These are phyloP conservation scores for Fistularia commersonii DNA, from an alignment of 2,797 vertebrate genomes.

Conservation along the genomic window DNA sequence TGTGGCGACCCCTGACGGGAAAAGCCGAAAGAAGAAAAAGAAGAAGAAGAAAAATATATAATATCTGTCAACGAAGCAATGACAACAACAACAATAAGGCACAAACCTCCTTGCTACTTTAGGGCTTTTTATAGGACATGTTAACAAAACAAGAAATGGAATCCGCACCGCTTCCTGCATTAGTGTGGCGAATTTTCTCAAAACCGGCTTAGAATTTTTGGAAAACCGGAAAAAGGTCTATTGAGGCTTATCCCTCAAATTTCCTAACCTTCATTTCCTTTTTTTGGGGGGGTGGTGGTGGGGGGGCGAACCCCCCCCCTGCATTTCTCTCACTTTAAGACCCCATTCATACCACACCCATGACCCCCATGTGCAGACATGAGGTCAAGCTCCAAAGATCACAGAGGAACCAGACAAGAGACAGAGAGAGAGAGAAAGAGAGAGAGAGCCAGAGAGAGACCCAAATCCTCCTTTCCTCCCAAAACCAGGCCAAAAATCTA, in stretches of 20 bases:
- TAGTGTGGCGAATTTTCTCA: too few species aligned
- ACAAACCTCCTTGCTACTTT: too few species aligned
- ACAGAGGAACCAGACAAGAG: constrained; percentile 73
- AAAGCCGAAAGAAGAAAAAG: too few species aligned
- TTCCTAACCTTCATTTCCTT: constrained; percentile 51
- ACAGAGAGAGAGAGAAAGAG: constrained; percentile 20
- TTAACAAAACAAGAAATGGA: neutral
- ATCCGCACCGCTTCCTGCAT: too few species aligned
- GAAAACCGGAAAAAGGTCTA: constrained; percentile 43
- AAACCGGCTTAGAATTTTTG: too few species aligned
- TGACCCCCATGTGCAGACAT: constrained; percentile 75
- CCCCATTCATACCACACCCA: constrained; percentile 60
- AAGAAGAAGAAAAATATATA: too few species aligned
- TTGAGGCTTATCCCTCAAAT: constrained; percentile 52
- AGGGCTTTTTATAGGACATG: too few species aligned
- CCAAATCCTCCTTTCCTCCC: constrained; percentile 64
- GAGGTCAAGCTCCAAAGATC: constrained; percentile 82
- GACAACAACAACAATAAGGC: too few species aligned
- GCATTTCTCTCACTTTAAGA: constrained; percentile 50
- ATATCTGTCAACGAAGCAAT: too few species aligned
- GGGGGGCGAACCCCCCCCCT: too few species aligned
- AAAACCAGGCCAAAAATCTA: constrained; percentile 64
- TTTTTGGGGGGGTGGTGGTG: constrained; percentile 25
- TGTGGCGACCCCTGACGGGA: too few species aligned
- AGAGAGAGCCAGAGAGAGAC: constrained; percentile 50